phyloP scores from a whole-genome alignment of 2,113 vertebrate species.

The Toxostoma redivivum region DNA sequence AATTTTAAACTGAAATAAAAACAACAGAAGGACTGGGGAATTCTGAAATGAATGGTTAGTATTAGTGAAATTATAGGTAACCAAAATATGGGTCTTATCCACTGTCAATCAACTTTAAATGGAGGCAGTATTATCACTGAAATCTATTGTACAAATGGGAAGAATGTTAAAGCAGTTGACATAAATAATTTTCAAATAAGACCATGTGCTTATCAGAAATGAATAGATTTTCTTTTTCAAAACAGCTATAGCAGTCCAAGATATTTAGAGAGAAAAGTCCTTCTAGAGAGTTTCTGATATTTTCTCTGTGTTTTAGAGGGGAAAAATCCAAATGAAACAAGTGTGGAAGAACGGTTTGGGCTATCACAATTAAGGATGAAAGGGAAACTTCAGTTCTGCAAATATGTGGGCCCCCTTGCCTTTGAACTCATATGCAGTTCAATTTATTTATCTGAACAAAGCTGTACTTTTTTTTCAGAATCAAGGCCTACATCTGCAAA shows the following conservation, averaged over 20 bases:
- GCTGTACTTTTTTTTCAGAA: background rate
- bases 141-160: background rate
- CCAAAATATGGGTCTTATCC: background rate
- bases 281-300: background rate
- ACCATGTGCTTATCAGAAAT: background rate
- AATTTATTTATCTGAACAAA: background rate
- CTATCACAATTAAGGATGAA: background rate
- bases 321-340: background rate
- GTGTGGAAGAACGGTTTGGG: background rate
- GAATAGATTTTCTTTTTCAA: background rate
- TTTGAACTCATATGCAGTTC: background rate
- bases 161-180: background rate
- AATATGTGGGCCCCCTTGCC: background rate
- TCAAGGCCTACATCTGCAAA: background rate
- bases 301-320: background rate
- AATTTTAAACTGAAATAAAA: background rate
- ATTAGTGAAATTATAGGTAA: background rate
- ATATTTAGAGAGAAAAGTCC: background rate
- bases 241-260: fast-evolving
- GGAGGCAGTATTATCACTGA: background rate
- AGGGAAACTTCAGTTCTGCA: background rate
- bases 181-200: background rate
- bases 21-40: background rate
- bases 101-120: background rate
- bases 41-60: background rate